Base-by-base conservation (phyloP, 1,140 invertebrate species). In the Scaptodrosophila lebanonensis region DNA sequence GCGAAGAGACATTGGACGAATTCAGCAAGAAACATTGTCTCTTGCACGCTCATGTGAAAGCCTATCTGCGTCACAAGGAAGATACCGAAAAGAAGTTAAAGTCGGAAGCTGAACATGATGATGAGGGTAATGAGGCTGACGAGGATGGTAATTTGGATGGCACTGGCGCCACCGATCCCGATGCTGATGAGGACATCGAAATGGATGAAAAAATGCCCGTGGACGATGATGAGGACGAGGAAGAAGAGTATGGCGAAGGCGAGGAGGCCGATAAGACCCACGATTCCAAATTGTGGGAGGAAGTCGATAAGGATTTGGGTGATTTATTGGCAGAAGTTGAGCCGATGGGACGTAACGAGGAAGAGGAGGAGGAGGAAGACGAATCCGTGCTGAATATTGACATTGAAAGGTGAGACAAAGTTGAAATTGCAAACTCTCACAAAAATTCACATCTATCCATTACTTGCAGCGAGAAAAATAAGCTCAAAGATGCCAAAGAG, bases 231-330 rank as follows among this genome's bases (percentile, higher is more conserved):
- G 77, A 66, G 12, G 76, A 45, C 20, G 40, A 84, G 1, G 64
- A 66, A 3, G 79, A 87, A n/a, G 57, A 57, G 0, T 70, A 60
- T 27, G 50, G 13, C 4, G 73, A 64, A 2, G 64, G 12, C 2
- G 72, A 32, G 1, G 87, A 88, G 9, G 86, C 86, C 11, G 87
- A 88, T 12, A 87, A 88, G 66, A 88, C 87, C 0, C 91, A 88
- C 38, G 91, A 92, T 69, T 91, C 93, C 57, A 92, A 92, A 67
- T 58, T 92, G 4, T 93, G 92, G 92, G 92, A 91, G 12, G 92
- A 93, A 84, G 92, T 93, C 5, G 92, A 93, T 68, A 93, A 93
- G 82, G 92, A 93, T 83, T 88, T 93, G 36, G 91, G 91, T 1
- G 92, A 93, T 61, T 87, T 93, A 15, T 83, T 93, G 3, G 88